Base-by-base conservation (phyloP, 2,797 vertebrate genomes). In the Dermochelys coriacea region DNA sequence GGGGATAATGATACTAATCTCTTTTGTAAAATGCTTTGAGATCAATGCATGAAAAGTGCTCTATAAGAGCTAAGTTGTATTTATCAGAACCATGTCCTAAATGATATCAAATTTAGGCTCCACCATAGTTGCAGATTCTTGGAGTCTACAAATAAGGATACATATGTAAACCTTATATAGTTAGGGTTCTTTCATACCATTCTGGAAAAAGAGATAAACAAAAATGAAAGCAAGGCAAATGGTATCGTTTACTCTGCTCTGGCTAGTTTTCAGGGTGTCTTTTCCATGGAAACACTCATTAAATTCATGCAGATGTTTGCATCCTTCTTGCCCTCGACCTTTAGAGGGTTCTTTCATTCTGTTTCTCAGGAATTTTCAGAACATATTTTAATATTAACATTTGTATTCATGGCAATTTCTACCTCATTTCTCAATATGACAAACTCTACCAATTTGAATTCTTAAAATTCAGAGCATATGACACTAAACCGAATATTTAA, bases 191-290 rank as follows among this genome's bases (percentile, higher is more conserved):
- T 92, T n/a, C 50, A 6, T 47, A 80, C 71, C 49, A 91, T 47
- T 81, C 25, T 12, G 4, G 37, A 74, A 49, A 57, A 50, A 78
- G 23, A 74, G 83, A 84, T 29, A 79, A 71, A 2, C 31, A 90
- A 81, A 77, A 16, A 25, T 80, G 64, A 83, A 94, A 89, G 91
- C 85, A 87, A 82, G 88, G 68, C 68, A 82, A 45, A 15, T 1
- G 71, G 90, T 47, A 71, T 4, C 61, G 86, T 89, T 57, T 89
- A 83, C 61, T 82, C 19, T 51, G 25, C 79, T 83, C 0, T 29
- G 52, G 52, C 21, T 88, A 83, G 14, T 25, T 88, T 57, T 57
- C 86, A 0, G 74, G 8, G 7, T 47, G 77, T 31, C 80, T 89
- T 79, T 19, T 14, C 25, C 49, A 57, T 31, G 11, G 34, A 81